phyloP scores from a whole-genome alignment of 35 echinoderm and acorn worm genomes.

The Apostichopus californicus region DNA sequence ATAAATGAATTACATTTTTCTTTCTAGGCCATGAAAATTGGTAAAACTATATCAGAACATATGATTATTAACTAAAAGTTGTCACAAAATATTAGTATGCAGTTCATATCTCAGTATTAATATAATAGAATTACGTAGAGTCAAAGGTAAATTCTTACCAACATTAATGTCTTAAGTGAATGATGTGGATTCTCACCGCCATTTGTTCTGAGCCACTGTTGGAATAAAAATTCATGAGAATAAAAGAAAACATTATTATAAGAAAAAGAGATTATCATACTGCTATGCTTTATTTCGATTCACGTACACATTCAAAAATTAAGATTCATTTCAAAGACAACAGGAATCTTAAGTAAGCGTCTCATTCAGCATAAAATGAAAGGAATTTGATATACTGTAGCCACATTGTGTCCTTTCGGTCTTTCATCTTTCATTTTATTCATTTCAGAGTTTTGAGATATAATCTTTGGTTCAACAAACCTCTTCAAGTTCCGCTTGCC shows the following conservation, averaged over 20 bases:
- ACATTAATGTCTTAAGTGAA: conserved; percentile 2
- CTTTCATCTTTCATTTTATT: neutral
- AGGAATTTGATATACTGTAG: neutral
- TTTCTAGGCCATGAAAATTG: too few species aligned
- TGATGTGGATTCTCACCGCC: conserved; percentile 6
- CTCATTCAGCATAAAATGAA: neutral
- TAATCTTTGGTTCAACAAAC: neutral
- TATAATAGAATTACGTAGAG: neutral
- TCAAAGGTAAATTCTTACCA: neutral
- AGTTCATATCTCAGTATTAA: neutral
- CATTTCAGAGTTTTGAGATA: too few species aligned
- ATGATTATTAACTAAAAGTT: too few species aligned
- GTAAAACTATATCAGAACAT: neutral
- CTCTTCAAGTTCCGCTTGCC: conserved; percentile 42
- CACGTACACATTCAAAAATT: neutral
- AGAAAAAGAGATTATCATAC: neutral
- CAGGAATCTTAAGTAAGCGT: neutral
- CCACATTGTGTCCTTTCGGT: neutral
- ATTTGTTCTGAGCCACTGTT: conserved; percentile 10
- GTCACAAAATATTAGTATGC: neutral
- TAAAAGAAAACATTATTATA: neutral
- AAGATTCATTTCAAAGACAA: neutral
- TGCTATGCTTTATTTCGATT: neutral
- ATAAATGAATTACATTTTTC: neutral
- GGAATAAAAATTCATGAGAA: neutral